Base-by-base conservation (phyloP, 2,888 invertebrate species). In the Acronicta psi region DNA sequence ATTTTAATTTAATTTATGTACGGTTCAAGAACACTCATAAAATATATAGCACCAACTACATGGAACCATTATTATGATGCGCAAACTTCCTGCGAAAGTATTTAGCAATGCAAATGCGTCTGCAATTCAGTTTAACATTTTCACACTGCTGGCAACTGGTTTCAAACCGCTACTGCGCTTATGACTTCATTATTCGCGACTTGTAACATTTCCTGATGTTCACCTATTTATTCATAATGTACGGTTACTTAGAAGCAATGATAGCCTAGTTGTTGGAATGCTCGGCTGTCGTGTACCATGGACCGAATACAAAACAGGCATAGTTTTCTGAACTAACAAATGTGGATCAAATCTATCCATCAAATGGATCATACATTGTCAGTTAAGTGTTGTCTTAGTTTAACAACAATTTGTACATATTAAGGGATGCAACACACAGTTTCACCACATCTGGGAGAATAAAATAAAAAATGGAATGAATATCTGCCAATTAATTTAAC, bases 81-180 rank as follows among this genome's bases (percentile, higher is more conserved):
- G 70, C 40, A 70, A 63, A 63, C 41, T 67, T 69, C 51, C 70
- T 57, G 57, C 13, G 44, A 67, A 57, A 57, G 57, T 55, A 55
- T 59, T 53, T 62, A 59, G 46, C 62, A 72, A 53, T 62, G 50
- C 44, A 51, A 62, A 66, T 63, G 41, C 16, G 10, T 18, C 45
- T 55, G 25, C 46, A 51, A 72, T 69, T 44, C 57, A 69, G 63
- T 66, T 66, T 51, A 55, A 69, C 55, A 61, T 61, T 69, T 72
- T 55, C 59, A 68, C 73, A 60, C 49, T 17, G 46, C 44, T 16
- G 38, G 34, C 40, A 62, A 54, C 69, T 51, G 40, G 55, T 69
- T 69, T 61, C 8, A 14, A 43, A 44, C 40, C 14, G 51, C 51
- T 43, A 11, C 63, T 56, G 20, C 23, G 46, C 47, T 47, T 38